Base-by-base conservation (phyloP, 2,113 vertebrate genomes). In the Leptobrachium leishanense region DNA sequence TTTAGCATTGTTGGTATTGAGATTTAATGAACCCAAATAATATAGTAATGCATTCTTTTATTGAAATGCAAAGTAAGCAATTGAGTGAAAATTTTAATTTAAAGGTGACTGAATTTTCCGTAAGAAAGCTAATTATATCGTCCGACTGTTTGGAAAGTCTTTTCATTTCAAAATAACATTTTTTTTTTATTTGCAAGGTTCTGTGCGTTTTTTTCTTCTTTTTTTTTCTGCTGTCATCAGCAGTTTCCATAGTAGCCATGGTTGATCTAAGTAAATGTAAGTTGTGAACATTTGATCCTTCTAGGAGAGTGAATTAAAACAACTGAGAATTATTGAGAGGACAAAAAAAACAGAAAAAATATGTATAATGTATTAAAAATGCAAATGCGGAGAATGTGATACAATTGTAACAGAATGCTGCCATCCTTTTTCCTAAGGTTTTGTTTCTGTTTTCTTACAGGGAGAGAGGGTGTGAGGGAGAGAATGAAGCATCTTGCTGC, bases 401-500 rank as follows among this genome's bases (percentile, higher is more conserved):
- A 7, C 13, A 3, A 31, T 3, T 31, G 20, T 13, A 68, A 43
- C 66, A 4, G 8, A 68, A 13, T 59, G 55, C 6, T 44, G 67
- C 9, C n/a, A 43, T 69, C 3, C 2, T 46, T 70, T 1, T 0
- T 10, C 20, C 6, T 1, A 0, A 31, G 57, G 90, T 15, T 31
- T 10, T 44, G 15, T 64, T 43, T 80, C 40, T 80, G 11, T 81
- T 81, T 74, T 50, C 54, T 50, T 9, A 43, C 77, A 81, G 78
- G 78, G 78, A 81, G 65, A 81, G 72, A 74, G 84, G 40, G 6
- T 72, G 85, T 84, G 85, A 86, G 82, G 1, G 87, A 90, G 90
- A 94, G 92, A 94, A 94, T 94, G 93, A 94, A 89, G 93, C 87
- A 83, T 84, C 87, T 88, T 43, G 85, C 83, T 0, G 65, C 81